Conservation (phyloP, 2,113 vertebrate genomes). For the Myxocyprinus asiaticus region DNA sequence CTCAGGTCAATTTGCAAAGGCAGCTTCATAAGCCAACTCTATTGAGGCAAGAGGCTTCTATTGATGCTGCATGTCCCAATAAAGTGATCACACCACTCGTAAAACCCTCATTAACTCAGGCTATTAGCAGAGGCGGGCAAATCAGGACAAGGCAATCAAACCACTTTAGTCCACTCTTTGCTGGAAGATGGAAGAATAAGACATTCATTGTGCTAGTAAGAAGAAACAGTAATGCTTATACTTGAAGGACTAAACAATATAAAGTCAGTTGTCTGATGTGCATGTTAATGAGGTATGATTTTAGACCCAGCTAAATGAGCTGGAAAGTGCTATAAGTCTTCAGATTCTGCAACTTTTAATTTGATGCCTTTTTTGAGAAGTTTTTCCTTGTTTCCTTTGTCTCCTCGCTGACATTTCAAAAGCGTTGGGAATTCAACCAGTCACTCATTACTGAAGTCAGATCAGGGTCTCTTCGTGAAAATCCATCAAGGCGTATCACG, state of each 20-base stretch:
- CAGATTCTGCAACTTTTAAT: neutral
- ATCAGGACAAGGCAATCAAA: constrained; percentile 56
- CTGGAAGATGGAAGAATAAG: constrained; percentile 21
- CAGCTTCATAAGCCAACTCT: constrained; percentile 54
- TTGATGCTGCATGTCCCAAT: constrained; percentile 57
- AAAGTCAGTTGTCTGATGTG: constrained; percentile 15
- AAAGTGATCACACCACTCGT: constrained; percentile 67
- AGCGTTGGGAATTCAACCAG: constrained; percentile 38
- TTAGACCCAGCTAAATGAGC: neutral
- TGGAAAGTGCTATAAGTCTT: neutral
- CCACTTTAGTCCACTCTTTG: constrained; percentile 34
- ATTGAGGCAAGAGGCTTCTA: constrained; percentile 47
- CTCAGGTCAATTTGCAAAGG: constrained; percentile 63
- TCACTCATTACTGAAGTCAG: constrained; percentile 51
- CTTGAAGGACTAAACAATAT: constrained; percentile 20
- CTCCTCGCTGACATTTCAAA: constrained; percentile 50
- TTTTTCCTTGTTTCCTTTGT: constrained; percentile 53
- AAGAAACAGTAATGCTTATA: constrained; percentile 35
- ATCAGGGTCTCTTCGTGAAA: constrained; percentile 49
- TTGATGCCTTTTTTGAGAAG: constrained; percentile 29
- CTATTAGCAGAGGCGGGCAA: constrained; percentile 51
- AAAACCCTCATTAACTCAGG: constrained; percentile 67
- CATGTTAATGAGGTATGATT: constrained; percentile 36
- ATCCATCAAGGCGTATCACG: constrained; percentile 52
- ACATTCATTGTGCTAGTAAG: neutral